These are phyloP conservation scores for Neuroscelio doddi DNA, from an alignment of 2,888 invertebrate species.

Conservation along the genomic window DNA sequence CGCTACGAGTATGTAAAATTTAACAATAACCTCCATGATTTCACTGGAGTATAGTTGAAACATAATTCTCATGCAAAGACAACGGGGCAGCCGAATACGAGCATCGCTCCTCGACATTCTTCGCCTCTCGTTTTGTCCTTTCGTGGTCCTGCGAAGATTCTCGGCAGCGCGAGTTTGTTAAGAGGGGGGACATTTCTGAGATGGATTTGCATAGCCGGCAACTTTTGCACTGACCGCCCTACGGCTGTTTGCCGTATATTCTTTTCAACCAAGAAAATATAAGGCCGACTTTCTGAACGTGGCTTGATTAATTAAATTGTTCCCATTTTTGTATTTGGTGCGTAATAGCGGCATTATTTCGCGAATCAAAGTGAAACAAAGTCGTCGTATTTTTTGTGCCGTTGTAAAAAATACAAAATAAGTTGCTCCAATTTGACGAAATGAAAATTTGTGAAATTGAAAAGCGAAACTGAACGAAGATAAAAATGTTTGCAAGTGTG, in stretches of 20 bases:
- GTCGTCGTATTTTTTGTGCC: too few relatives aligned
- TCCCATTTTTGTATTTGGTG: too few relatives aligned
- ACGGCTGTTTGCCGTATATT: neutral
- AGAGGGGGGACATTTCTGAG: slow-evolving; percentile 18
- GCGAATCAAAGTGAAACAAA: too few relatives aligned
- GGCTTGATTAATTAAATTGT: too few relatives aligned
- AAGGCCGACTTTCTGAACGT: neutral
- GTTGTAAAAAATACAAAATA: too few relatives aligned
- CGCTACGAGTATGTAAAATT: neutral
- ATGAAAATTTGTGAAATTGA: too few relatives aligned
- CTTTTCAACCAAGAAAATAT: neutral
- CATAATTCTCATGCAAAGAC: slow-evolving; percentile 37
- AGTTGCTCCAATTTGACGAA: too few relatives aligned
- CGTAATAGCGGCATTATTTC: too few relatives aligned
- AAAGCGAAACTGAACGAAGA: too few relatives aligned
- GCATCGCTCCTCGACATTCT: slow-evolving; percentile 33
- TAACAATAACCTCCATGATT: slow-evolving; percentile 10
- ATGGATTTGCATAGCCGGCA: slow-evolving; percentile 26
- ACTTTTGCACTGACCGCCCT: slow-evolving; percentile 1
- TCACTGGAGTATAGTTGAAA: slow-evolving; percentile 24
- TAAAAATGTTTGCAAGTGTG: too few relatives aligned
- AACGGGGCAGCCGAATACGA: slow-evolving; percentile 11
- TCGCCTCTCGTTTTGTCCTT: slow-evolving; percentile 22
- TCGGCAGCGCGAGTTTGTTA: slow-evolving; percentile 20
- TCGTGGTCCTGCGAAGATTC: slow-evolving; percentile 37